Evolutionary conservation across 2,888 invertebrate genomes (phyloP).

Genomic region (Alloscopus bannaensis): DNA sequence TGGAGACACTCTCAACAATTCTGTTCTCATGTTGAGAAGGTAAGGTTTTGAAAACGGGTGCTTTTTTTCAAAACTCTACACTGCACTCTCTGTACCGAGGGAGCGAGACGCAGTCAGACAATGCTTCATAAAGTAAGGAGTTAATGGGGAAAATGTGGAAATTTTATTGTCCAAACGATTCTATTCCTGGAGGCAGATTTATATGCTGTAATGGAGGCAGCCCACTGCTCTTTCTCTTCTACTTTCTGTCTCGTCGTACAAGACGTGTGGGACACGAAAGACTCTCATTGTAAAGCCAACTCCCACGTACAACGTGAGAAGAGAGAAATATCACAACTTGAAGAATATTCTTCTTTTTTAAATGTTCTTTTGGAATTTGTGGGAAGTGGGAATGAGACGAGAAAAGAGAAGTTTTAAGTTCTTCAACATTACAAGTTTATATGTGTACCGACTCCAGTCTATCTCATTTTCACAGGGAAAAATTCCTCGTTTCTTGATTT

Average conservation of each 20-base stretch:
- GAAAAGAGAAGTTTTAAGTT: background rate
- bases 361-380: conserved; percentile 25
- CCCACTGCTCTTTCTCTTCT: conserved; percentile 14
- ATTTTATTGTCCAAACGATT: conserved; percentile 68
- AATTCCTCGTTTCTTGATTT: conserved; percentile 44
- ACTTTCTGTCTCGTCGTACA: background rate
- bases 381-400: conserved; percentile 23
- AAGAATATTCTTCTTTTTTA: conserved; percentile 36
- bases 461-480: background rate
- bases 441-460: background rate
- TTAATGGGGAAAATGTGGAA: conserved; percentile 72
- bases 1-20: too few relatives aligned
- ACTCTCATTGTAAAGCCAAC: background rate
- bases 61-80: too few relatives aligned
- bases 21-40: too few relatives aligned
- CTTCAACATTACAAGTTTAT: background rate
- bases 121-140: conserved; percentile 60
- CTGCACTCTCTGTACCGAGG: background rate
- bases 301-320: background rate
- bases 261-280: too few relatives aligned
- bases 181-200: conserved; percentile 68
- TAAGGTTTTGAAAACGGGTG: too few relatives aligned
- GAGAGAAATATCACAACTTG: conserved; percentile 25
- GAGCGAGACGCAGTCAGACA: conserved; percentile 44
- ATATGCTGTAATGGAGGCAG: conserved; percentile 65